Evolutionary conservation across 2,113 vertebrate species (phyloP).

Genomic region (Corythoichthys haematopterus): DNA sequence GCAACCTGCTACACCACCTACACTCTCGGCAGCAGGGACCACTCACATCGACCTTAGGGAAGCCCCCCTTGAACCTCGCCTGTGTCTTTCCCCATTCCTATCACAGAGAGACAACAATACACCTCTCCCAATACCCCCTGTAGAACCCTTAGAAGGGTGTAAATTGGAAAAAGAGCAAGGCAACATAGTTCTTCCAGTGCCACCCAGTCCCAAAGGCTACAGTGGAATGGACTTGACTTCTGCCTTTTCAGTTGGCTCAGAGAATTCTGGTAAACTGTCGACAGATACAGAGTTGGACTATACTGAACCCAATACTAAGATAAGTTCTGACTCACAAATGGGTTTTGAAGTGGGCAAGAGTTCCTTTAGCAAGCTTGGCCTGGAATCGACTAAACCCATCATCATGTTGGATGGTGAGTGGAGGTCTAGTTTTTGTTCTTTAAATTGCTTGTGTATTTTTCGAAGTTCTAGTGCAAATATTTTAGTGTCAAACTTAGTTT

Average conservation of each 20-base stretch:
- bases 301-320: not conserved
- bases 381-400: slow-evolving; percentile 45
- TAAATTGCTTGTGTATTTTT: not conserved
- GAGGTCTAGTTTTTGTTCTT: slow-evolving; percentile 5
- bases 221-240: slow-evolving; percentile 1
- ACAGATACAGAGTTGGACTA: slow-evolving; percentile 6
- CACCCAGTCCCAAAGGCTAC: slow-evolving; percentile 41
- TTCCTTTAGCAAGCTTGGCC: slow-evolving; percentile 15
- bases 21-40: slow-evolving; percentile 52
- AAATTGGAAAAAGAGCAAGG: slow-evolving; percentile 50
- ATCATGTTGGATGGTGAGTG: slow-evolving; percentile 69
- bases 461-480: not conserved
- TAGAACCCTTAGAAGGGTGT: slow-evolving; percentile 67
- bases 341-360: slow-evolving; percentile 23
- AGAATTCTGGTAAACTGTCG: not conserved
- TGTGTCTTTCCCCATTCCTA: slow-evolving; percentile 48
- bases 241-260: not conserved
- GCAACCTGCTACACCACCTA: slow-evolving; percentile 55
- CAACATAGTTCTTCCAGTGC: slow-evolving; percentile 60
- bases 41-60: slow-evolving; percentile 57
- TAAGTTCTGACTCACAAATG: not conserved
- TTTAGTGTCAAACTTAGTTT: not conserved
- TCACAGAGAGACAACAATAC: slow-evolving; percentile 45
- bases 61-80: slow-evolving; percentile 36
- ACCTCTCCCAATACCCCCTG: slow-evolving; percentile 48